Base-by-base conservation (phyloP, 2,113 vertebrate species). In the Potamarius usumacintae region DNA sequence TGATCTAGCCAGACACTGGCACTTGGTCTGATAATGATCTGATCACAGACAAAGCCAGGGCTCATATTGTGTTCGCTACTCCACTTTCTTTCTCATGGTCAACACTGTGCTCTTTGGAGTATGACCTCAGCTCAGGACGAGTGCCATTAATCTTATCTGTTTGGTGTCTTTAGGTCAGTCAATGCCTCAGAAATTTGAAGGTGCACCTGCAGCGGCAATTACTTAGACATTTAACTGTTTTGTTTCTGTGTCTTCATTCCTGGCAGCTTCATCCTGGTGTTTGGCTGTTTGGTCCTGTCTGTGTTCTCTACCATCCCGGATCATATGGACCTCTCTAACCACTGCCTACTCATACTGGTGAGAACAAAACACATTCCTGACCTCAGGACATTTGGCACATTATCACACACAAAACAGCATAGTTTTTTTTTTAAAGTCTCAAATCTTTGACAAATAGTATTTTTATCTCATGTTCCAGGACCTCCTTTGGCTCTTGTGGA, bases 261-360 rank as follows among this genome's bases (percentile, higher is more conserved):
- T 96, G 95, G 79, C 96, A 99, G 98, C 93, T 99, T 99, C 94
- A 96, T 98, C 92, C 96, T 99, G 95, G 98, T 99, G 91, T 99
- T 99, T 94, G 97, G 97, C 95, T 99, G 98, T 95, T 96, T 99
- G 96, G 97, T 99, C 92, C 97, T 99, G 91, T 99, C 98, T 88
- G 98, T 99, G 93, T 98, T 99, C 95, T 99, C 98, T 90, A 99
- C 98, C 90, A 99, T 99, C 92, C 98, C 98, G 78, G 96, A 96
- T 87, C 96, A 99, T 92, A 95, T 96, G 93, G 97, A 97, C 89
- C 93, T 99, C 94, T 97, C 98, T 80, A 96, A 96, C 89, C 97
- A 97, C 96, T 99, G 97, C 93, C 97, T 99, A 93, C 96, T 99
- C 93, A 99, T 99, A 95, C 95, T 99, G 98, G 98, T 99, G 84